Base-by-base conservation (phyloP, 2,888 invertebrate genomes). In the Metacarcinus magister region DNA sequence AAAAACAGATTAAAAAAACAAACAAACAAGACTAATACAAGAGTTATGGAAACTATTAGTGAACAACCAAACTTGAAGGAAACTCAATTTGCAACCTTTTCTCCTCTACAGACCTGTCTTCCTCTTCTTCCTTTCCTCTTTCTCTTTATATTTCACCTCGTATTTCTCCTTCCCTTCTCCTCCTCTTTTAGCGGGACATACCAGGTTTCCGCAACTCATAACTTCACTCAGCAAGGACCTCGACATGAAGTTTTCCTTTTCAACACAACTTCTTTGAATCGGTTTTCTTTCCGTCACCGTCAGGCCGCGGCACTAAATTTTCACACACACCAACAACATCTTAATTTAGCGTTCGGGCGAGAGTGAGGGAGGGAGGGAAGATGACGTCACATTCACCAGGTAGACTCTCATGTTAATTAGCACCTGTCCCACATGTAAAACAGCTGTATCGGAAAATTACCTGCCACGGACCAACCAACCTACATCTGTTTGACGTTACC, bases 391-490 rank as follows among this genome's bases (percentile, higher is more conserved):
- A 2, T 23, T 82, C 82, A 82, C 10, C 82, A 82, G 32, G 82
- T 32, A 82, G 28, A 32, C n/a, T n/a, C 82, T 13, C 82, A 32
- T 82, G 82, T 28, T 82, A 82, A 82, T 82, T 82, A 82, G 82
- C 19, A 32, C 82, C 82, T 82, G 82, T 82, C 32, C 32, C 82
- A 82, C 32, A 19, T 82, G 32, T 82, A 82, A 82, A 82, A 82
- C 32, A 82, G 82, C 32, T 82, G 5, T 82, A 82, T 82, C 82
- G 82, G 82, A 32, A 82, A 82, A 82, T 82, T 82, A 32, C 82
- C 82, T 82, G 82, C 82, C 82, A 82, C 67, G 67, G 67, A n/a
- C 67, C 67, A n/a, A n/a, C n/a, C n/a, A n/a, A n/a, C n/a, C n/a
- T n/a, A 67, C 67, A 67, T n/a, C 67, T 67, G 67, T 67, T n/a